Evolutionary conservation across 2,888 invertebrate species (phyloP), one percentile per base, ranked within the genome.

Genomic region (Zygogramma bicolorata): DNA sequence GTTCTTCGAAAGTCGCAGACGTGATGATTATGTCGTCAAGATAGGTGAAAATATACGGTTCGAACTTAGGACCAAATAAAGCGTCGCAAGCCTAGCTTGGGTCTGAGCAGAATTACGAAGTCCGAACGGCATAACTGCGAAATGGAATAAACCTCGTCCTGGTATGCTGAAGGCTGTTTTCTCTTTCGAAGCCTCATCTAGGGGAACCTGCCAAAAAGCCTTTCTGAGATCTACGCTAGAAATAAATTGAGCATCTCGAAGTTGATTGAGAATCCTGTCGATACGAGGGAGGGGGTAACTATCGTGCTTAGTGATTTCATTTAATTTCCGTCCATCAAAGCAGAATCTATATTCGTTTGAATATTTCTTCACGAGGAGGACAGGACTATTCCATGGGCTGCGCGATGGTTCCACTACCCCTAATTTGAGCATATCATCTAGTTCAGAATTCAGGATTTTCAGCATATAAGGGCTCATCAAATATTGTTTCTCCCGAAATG

Each of bases 401-500:
- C 27, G 25, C 6, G 58, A 58, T 13, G 58, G 27, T 27, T 58
- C 29, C n/a, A 27, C 27, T 7, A 58, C 58, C 3, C 58, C 29
- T 22, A 58, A 10, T 58, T 58, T 58, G 8, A 58, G 1, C 29
- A 58, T 58, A 6, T 58, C 58, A 15, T 58, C n/a, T 10, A 25
- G 13, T 58, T 58, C 58, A 15, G 7, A 7, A 10, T 58, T 58
- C 58, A 58, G 13, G 7, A 58, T 27, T 25, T 58, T 40, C 3
- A 71, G 38, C 10, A 65, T 57, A 60, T 60, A 74, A 3, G 71
- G 71, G 3, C 58, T 10, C n/a, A 42, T 15, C 2, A 29, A 20
- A 40, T 65, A 34, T 27, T 46, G 69, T 49, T 25, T 63, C 22
- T 46, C 40, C 13, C 53, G 63, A 57, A 73, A 60, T 10, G 69